phyloP scores from a whole-genome alignment of 2,888 invertebrate species.

The Scaptomyza reducta region DNA sequence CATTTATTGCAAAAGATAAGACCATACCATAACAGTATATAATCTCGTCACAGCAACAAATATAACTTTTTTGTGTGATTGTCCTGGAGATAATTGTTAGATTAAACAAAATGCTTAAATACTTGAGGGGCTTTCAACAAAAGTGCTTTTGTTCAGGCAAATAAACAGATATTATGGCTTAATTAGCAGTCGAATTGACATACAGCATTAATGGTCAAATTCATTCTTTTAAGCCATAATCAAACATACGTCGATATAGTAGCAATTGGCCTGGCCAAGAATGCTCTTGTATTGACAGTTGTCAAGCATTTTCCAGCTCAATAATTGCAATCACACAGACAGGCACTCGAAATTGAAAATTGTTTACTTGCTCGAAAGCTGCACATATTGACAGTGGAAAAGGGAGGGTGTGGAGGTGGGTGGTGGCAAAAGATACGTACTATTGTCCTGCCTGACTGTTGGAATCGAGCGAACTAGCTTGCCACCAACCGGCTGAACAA shows the following conservation, averaged over 20 bases:
- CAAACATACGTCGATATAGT: background rate
- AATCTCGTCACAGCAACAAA: too few species aligned
- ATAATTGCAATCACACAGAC: constrained; percentile 61
- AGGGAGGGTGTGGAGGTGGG: too few species aligned
- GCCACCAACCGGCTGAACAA: constrained; percentile 7
- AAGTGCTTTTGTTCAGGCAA: too few species aligned
- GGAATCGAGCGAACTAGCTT: background rate
- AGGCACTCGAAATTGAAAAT: constrained; percentile 47
- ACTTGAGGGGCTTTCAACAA: background rate
- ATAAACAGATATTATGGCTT: too few species aligned
- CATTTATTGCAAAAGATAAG: too few species aligned
- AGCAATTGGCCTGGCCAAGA: constrained; percentile 24
- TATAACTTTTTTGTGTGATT: too few species aligned
- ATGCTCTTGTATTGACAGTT: constrained; percentile 56
- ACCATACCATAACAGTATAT: too few species aligned
- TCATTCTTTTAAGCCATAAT: background rate
- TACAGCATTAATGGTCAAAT: too few species aligned
- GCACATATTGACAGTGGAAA: constrained; percentile 14
- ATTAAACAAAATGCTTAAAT: background rate
- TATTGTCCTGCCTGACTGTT: constrained; percentile 23
- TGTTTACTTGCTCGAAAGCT: constrained; percentile 43
- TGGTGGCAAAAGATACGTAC: background rate
- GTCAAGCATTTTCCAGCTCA: constrained; percentile 58
- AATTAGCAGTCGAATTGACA: too few species aligned
- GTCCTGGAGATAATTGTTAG: background rate